phyloP scores from a whole-genome alignment of 2,888 invertebrate genomes.

The Phaonia tiefii region DNA sequence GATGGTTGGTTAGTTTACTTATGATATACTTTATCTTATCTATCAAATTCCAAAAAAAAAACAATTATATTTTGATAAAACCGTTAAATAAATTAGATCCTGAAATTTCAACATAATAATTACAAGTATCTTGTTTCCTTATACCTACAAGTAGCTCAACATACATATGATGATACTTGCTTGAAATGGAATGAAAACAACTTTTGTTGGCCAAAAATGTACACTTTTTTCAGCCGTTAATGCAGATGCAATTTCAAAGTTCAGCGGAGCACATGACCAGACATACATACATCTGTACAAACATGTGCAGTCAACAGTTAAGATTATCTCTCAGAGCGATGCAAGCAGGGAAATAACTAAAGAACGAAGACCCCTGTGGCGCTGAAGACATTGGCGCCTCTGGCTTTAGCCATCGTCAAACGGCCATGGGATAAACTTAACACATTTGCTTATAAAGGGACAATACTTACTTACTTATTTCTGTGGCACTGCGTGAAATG shows the following conservation, averaged over 20 bases:
- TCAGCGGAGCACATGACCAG: conserved; percentile 56
- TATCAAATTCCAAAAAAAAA: too few species aligned
- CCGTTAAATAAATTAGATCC: background rate
- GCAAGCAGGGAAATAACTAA: conserved; percentile 29
- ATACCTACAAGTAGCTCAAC: conserved; percentile 16
- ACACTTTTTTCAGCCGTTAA: conserved; percentile 28
- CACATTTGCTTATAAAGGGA: conserved; percentile 53
- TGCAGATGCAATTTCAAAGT: conserved; percentile 67
- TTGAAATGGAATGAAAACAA: conserved; percentile 12
- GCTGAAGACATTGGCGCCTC: conserved; percentile 77
- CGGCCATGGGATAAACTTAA: conserved; percentile 60
- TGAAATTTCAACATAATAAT: conserved; percentile 57
- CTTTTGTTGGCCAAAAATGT: conserved; percentile 56
- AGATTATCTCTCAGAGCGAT: conserved; percentile 66
- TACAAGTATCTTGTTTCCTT: conserved; percentile 50
- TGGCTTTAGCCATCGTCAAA: conserved; percentile 62
- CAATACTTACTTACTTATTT: conserved; percentile 40
- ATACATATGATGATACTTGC: background rate
- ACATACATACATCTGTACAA: background rate
- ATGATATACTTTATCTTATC: too few species aligned
- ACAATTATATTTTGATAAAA: background rate
- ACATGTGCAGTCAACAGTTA: conserved; percentile 69
- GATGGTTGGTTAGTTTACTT: too few species aligned
- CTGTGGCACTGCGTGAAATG: conserved; percentile 67
- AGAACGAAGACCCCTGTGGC: conserved; percentile 73